These are phyloP conservation scores for Idaea straminata DNA, from an alignment of 2,888 invertebrate genomes.

Conservation along the genomic window DNA sequence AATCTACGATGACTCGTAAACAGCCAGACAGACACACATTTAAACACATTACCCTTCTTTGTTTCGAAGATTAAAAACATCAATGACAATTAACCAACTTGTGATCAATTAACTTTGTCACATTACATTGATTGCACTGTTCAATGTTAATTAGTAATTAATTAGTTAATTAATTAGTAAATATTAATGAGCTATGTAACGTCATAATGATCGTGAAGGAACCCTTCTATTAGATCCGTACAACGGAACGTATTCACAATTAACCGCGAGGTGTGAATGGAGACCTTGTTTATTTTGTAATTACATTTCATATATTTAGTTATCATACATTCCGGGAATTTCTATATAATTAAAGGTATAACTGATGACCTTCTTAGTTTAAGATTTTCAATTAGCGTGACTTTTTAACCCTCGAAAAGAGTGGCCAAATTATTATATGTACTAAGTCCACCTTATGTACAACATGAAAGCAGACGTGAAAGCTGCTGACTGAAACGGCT, in stretches of 20 bases:
- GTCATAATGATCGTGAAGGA: background rate
- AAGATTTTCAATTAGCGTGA: background rate
- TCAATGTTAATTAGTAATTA: background rate
- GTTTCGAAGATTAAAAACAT: too few species aligned
- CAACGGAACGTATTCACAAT: background rate
- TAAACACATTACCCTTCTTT: too few species aligned
- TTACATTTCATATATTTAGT: background rate
- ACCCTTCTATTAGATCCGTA: background rate
- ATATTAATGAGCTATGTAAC: background rate
- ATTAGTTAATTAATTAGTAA: background rate
- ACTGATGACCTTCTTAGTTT: background rate
- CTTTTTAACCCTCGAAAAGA: background rate
- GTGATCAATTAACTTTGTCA: background rate
- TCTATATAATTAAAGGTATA: background rate
- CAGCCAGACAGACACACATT: too few species aligned
- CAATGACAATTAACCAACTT: too few species aligned
- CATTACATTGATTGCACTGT: background rate
- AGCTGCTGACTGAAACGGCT: too few species aligned
- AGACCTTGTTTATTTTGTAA: background rate
- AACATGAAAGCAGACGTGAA: too few species aligned
- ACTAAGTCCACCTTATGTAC: too few species aligned
- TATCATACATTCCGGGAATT: background rate
- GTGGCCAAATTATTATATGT: too few species aligned
- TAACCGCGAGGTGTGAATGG: background rate
- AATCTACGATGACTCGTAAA: too few species aligned